These are phyloP conservation scores for Rotaria magnacalcarata DNA, from an alignment of 2,888 invertebrate species.

Conservation along the genomic window DNA sequence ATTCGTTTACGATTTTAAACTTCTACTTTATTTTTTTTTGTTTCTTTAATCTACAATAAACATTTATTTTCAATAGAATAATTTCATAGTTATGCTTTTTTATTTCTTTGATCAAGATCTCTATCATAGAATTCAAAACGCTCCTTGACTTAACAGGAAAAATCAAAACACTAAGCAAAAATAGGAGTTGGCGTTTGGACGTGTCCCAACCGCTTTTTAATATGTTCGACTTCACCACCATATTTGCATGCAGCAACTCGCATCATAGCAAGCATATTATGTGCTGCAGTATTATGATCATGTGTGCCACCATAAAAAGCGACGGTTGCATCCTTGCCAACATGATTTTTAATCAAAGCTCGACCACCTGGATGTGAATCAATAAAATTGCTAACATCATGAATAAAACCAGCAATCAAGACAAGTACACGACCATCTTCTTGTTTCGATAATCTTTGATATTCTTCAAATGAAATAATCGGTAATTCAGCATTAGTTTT, in stretches of 20 bases:
- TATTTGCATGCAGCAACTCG: background rate
- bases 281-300: background rate
- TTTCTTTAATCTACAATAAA: too few relatives aligned
- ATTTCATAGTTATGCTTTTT: too few relatives aligned
- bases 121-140: background rate
- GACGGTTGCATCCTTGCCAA: background rate
- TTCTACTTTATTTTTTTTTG: background rate
- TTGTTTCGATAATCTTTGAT: background rate
- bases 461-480: background rate
- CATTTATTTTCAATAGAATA: background rate
- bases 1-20: background rate
- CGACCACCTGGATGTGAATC: slow-evolving; percentile 12
- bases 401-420: background rate
- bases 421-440: background rate
- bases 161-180: background rate
- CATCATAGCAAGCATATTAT: slow-evolving; percentile 16
- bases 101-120: background rate
- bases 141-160: background rate
- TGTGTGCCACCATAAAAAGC: background rate
- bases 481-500: background rate
- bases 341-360: background rate
- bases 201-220: background rate
- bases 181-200: too few relatives aligned
- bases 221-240: slow-evolving; percentile 6
- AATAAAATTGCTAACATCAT: slow-evolving; percentile 11